Evolutionary conservation across 2,113 vertebrate species (phyloP).

Genomic region (Canis aureus): DNA sequence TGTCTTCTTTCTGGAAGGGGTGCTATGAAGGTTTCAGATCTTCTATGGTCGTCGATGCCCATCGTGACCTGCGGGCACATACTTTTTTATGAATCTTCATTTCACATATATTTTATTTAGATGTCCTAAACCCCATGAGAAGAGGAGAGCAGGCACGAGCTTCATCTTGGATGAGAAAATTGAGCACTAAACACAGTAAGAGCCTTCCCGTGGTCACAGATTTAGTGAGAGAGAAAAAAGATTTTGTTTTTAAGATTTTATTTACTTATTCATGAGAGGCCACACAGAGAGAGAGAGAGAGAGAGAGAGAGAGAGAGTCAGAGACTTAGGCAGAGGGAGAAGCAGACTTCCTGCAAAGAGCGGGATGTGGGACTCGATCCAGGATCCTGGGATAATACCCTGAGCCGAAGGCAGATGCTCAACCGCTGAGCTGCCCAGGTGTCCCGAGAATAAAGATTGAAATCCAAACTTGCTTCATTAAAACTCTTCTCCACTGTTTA

Average conservation of each 20-base stretch:
- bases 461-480: background rate
- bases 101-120: background rate
- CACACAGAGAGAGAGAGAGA: too few species aligned
- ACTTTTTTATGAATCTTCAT: background rate
- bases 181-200: background rate
- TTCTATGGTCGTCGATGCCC: background rate
- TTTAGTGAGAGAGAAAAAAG: background rate
- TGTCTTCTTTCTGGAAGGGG: background rate
- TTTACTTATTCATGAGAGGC: too few species aligned
- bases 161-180: background rate
- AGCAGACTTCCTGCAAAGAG: too few species aligned
- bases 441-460: background rate
- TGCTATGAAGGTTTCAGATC: background rate
- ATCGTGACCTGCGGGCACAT: background rate
- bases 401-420: too few species aligned
- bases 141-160: background rate
- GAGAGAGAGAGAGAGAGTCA: too few species aligned
- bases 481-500: background rate
- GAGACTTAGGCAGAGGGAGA: too few species aligned
- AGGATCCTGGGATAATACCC: too few species aligned
- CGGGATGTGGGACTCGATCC: too few species aligned
- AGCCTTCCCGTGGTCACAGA: background rate
- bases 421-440: too few species aligned
- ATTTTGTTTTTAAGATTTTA: too few species aligned
- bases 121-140: background rate